These are phyloP conservation scores for Hydropsyche betteni DNA, from an alignment of 2,888 invertebrate species.

Conservation along the genomic window DNA sequence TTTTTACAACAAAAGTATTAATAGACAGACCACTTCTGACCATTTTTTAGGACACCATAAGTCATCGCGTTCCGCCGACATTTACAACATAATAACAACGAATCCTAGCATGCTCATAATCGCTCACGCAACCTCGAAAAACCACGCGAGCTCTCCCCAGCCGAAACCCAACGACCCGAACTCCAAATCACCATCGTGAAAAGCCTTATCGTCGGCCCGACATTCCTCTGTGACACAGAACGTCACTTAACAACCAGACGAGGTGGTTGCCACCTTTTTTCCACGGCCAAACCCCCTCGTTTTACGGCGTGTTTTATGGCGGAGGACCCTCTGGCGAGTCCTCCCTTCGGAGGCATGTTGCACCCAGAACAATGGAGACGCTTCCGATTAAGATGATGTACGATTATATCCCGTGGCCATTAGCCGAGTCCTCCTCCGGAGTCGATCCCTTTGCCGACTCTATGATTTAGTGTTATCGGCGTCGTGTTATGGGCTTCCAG, in stretches of 20 bases:
- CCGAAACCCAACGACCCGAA: too few species aligned
- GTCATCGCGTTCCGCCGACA: too few species aligned
- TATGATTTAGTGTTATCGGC: slow-evolving; percentile 32
- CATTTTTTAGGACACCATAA: too few species aligned
- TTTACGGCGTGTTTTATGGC: slow-evolving; percentile 22
- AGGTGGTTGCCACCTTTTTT: background rate
- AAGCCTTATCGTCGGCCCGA: slow-evolving; percentile 1
- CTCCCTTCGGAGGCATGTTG: background rate
- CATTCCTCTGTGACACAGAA: slow-evolving; percentile 26
- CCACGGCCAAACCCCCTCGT: background rate
- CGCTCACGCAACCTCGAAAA: background rate
- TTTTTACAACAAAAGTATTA: too few species aligned
- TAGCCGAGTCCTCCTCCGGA: slow-evolving; percentile 28
- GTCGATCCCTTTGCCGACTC: background rate
- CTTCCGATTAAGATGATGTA: slow-evolving; percentile 42
- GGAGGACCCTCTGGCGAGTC: background rate
- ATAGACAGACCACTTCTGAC: too few species aligned
- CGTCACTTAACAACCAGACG: slow-evolving; percentile 4
- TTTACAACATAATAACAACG: too few species aligned
- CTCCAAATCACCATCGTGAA: too few species aligned
- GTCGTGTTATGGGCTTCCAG: background rate
- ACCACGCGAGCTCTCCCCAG: background rate
- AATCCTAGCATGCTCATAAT: background rate
- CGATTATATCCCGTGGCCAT: slow-evolving; percentile 36
- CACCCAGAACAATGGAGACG: slow-evolving; percentile 33